Conservation (phyloP, 2,888 invertebrate genomes). For the Catocala sponsa region DNA sequence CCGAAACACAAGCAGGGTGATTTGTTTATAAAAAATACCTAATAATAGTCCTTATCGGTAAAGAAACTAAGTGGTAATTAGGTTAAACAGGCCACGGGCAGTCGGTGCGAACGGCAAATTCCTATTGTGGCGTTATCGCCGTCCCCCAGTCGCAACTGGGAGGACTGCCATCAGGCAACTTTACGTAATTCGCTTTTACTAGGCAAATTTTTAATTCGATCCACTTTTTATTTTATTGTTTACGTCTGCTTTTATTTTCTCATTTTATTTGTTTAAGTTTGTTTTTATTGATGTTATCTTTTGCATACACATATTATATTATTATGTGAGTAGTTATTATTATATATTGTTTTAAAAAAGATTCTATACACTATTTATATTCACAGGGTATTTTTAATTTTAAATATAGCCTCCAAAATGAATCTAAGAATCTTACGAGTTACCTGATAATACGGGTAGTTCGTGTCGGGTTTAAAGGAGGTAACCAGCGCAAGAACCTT, state of each 20-base stretch:
- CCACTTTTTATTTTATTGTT: slow-evolving; percentile 55
- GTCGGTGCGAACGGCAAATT: slow-evolving; percentile 77
- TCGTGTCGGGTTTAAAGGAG: too few species aligned
- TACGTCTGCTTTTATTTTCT: slow-evolving; percentile 22
- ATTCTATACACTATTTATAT: too few species aligned
- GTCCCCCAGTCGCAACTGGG: slow-evolving; percentile 68
- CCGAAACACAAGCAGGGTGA: slow-evolving; percentile 30
- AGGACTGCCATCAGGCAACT: slow-evolving; percentile 72
- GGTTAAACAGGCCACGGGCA: slow-evolving; percentile 68
- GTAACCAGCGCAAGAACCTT: too few species aligned
- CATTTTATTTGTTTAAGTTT: slow-evolving; percentile 16
- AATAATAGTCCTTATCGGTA: slow-evolving; percentile 65
- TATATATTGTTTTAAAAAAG: too few species aligned
- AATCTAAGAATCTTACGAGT: too few species aligned
- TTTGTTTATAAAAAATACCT: slow-evolving; percentile 57
- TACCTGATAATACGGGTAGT: too few species aligned
- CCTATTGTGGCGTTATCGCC: slow-evolving; percentile 83
- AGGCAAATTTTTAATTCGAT: slow-evolving; percentile 79
- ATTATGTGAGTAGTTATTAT: too few species aligned
- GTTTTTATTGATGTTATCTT: slow-evolving; percentile 3
- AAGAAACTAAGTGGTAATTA: slow-evolving; percentile 72
- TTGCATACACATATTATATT: too few species aligned
- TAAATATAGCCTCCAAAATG: too few species aligned
- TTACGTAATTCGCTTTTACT: slow-evolving; percentile 77
- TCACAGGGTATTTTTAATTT: too few species aligned